A percentile compares a stretch with the other conserved stretches of the same genome.
phyloP scores from a whole-genome alignment of 1,140 invertebrate genomes.

The Ceratosolen fusciceps region DNA sequence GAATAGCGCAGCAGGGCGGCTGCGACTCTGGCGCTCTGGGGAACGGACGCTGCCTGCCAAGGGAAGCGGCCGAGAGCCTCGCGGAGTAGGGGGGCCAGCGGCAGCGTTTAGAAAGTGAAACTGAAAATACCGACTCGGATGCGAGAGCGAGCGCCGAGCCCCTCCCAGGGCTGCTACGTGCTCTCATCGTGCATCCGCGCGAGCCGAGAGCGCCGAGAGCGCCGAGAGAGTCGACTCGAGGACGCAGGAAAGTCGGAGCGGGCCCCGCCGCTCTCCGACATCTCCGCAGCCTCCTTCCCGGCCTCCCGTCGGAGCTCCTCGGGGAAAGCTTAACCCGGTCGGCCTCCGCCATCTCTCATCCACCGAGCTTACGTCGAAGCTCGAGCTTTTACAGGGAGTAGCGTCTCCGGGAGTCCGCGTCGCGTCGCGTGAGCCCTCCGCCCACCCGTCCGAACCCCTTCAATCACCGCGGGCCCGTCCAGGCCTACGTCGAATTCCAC shows the following conservation, averaged over 20 bases:
- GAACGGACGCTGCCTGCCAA: conserved; percentile 38
- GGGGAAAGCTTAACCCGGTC: too few relatives aligned
- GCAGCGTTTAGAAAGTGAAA: conserved; percentile 63
- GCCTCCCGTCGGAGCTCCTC: background rate
- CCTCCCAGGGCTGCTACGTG: conserved; percentile 19
- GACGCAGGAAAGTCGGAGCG: conserved; percentile 16
- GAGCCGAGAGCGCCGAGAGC: background rate
- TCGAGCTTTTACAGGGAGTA: too few relatives aligned
- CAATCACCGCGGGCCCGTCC: background rate
- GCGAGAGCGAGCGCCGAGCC: conserved; percentile 43
- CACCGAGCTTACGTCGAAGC: too few relatives aligned
- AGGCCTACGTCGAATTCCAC: conserved; percentile 11
- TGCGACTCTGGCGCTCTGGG: conserved; percentile 15
- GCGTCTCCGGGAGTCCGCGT: too few relatives aligned
- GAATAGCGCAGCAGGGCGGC: conserved; percentile 36
- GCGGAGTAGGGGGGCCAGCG: conserved; percentile 9
- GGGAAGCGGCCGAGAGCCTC: conserved; percentile 27
- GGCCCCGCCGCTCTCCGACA: background rate
- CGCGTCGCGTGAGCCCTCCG: background rate
- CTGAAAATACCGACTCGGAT: conserved; percentile 54
- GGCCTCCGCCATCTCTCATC: too few relatives aligned
- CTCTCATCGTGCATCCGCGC: background rate
- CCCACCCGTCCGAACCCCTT: background rate
- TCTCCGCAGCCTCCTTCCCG: background rate
- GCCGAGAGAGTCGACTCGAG: background rate